phyloP scores from a whole-genome alignment of 2,113 vertebrate genomes.

The Prinia subflava region DNA sequence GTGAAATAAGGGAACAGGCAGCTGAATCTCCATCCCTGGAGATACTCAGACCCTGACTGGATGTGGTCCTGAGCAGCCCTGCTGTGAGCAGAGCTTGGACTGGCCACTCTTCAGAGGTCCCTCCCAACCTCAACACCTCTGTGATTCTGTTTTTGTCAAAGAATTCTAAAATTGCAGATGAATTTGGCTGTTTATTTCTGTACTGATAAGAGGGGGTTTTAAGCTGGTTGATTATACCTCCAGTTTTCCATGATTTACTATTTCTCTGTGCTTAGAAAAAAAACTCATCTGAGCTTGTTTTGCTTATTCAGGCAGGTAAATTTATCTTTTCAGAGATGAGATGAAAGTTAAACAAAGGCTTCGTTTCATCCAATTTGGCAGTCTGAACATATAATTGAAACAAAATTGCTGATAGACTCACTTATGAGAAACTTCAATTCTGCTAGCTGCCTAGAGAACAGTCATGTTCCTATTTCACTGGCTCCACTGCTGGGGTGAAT shows the following conservation, averaged over 20 bases:
- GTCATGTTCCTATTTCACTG: background rate
- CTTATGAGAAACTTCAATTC: background rate
- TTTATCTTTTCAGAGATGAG: slow-evolving; percentile 22
- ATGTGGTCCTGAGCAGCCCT: background rate
- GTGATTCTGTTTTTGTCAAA: background rate
- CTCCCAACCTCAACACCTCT: background rate
- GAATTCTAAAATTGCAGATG: background rate
- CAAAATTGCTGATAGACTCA: background rate
- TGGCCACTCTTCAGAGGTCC: background rate
- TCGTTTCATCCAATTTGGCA: background rate
- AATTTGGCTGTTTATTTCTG: background rate
- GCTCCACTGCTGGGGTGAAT: background rate
- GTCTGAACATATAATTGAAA: slow-evolving; percentile 47
- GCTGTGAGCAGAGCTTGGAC: background rate
- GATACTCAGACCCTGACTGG: background rate
- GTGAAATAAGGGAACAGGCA: background rate
- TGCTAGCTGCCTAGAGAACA: background rate
- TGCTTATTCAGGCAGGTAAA: background rate
- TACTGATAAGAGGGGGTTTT: background rate
- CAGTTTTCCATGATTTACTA: background rate
- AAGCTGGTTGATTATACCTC: background rate
- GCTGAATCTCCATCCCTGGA: background rate
- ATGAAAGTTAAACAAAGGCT: background rate
- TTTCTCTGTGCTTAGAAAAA: background rate
- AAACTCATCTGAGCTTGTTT: background rate